Evolutionary conservation across 2,888 invertebrate species (phyloP).

Genomic region (Miltochrista miniata): DNA sequence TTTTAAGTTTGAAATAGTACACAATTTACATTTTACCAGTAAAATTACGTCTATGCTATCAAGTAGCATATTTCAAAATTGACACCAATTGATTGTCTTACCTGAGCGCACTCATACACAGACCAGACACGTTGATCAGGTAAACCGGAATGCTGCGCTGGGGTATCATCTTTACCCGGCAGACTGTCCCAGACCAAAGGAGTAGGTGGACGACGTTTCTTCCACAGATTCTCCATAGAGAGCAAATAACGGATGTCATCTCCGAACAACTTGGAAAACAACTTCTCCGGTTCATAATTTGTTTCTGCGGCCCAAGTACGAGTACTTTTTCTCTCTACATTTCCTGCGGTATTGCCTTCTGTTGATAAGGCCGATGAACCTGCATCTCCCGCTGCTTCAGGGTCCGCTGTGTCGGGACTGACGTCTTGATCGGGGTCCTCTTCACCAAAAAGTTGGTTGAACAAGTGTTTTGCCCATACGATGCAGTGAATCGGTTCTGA

Average conservation of each 20-base stretch:
- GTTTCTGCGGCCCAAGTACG: slow-evolving; percentile 94
- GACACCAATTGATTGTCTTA: slow-evolving; percentile 26
- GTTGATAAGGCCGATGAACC: slow-evolving; percentile 83
- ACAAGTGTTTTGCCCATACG: slow-evolving; percentile 99
- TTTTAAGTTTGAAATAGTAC: too few species aligned
- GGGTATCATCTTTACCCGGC: slow-evolving; percentile 79
- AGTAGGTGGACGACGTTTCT: slow-evolving; percentile 92
- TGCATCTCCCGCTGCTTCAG: slow-evolving; percentile 91
- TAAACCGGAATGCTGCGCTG: slow-evolving; percentile 76
- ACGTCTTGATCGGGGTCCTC: slow-evolving; percentile 98
- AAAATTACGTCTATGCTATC: neutral
- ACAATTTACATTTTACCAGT: too few species aligned
- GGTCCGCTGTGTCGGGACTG: slow-evolving; percentile 98
- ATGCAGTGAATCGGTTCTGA: slow-evolving; percentile 99
- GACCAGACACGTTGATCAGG: slow-evolving; percentile 92
- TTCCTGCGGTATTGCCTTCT: slow-evolving; percentile 76
- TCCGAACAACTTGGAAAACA: slow-evolving; percentile 96
- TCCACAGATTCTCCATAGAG: slow-evolving; percentile 98
- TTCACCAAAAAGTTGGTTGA: slow-evolving; percentile 99
- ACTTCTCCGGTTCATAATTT: slow-evolving; percentile 91
- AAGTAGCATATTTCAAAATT: neutral
- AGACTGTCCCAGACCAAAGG: slow-evolving; percentile 89
- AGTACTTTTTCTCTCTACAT: slow-evolving; percentile 88
- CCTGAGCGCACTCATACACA: slow-evolving; percentile 87
- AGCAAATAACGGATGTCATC: slow-evolving; percentile 98